Evolutionary conservation across 2,113 vertebrate genomes (phyloP), one percentile per base, ranked within the genome.

Genomic region (Tyto alba): DNA sequence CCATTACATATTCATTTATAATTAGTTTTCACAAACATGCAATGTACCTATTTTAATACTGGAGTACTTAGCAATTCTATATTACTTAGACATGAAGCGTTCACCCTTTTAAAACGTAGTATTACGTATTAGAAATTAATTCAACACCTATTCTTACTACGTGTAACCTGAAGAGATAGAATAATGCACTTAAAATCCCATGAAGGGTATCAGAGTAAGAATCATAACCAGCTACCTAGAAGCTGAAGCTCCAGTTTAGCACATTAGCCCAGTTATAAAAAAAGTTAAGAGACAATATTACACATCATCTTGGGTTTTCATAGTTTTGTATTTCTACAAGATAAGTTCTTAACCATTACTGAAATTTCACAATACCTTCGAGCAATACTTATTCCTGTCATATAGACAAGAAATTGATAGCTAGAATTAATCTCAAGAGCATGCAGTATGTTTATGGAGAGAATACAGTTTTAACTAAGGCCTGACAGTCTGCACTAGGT

Each of bases 21-120:
- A 79, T 76, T 64, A 82, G n/a, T 48, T 85, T 88, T 93, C 67
- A 94, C 82, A 77, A 93, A 82, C 72, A 91, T 8, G 94, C 36
- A 91, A 11, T 25, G 29, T 29, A 88, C 50, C 18, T 91, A 83
- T 66, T 79, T 94, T 85, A 83, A 75, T 59, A 84, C 15, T 48
- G 85, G 40, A 57, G 30, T 62, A 57, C n/a, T 91, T 56, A 48
- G 45, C 23, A 83, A 67, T 74, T 91, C 72, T 40, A 34, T 45
- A 71, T 47, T 69, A 88, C 36, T 82, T 85, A 80, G 77, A 88
- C 60, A 75, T 18, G 40, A 93, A 78, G 41, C 3, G 1, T 34
- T 62, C 45, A 53, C 41, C 26, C 56, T 77, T 87, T 81, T 77
- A 59, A 91, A 94, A 90, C 47, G 50, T 3, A 66, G 21, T 13